Base-by-base conservation (phyloP, 2,888 invertebrate species). In the Ennomos quercinarius region DNA sequence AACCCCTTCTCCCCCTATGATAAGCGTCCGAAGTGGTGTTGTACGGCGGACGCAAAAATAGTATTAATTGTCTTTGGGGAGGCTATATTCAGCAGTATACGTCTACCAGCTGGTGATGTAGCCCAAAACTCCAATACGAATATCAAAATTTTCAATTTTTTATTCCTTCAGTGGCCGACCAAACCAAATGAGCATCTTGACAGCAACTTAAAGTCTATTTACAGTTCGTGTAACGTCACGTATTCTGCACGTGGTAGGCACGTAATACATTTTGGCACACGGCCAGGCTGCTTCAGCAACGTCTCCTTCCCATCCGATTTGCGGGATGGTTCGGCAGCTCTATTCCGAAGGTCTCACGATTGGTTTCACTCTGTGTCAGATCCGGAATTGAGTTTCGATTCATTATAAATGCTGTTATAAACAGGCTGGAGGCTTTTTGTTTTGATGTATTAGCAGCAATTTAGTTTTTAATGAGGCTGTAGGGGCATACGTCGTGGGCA, bases 261-360 rank as follows among this genome's bases (percentile, higher is more conserved):
- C 66, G 74, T 77, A 77, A 76, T 74, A 74, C 74, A 70, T 76
- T 74, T 74, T 79, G 80, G 80, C 79, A 35, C 37, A 11, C 9
- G 46, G 79, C 80, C 80, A 80, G 74, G 65, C 64, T 70, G 54
- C 64, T 68, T 67, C 67, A 64, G 66, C 64, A 63, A 67, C 72
- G 72, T 78, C 72, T 62, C 64, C 73, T 71, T 76, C 76, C 76
- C 74, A 76, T 78, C 74, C 74, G 72, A 77, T 74, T 74, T 76
- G 73, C 71, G 67, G 68, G 61, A 57, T 64, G 72, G 72, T 66
- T 68, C 72, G 57, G 67, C 70, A 67, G 68, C 61, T 68, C 72
- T 67, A 73, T 74, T 54, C 64, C 67, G 56, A 67, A 72, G 67
- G 67, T 68, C 52, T 70, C 57, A 67, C 74, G 77, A 79, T 73